Percentiles rank a stretch among this genome's conserved stretches.
These are phyloP conservation scores for Venustoraphidia nigricollis DNA, from an alignment of 2,888 invertebrate genomes.

Conservation along the genomic window DNA sequence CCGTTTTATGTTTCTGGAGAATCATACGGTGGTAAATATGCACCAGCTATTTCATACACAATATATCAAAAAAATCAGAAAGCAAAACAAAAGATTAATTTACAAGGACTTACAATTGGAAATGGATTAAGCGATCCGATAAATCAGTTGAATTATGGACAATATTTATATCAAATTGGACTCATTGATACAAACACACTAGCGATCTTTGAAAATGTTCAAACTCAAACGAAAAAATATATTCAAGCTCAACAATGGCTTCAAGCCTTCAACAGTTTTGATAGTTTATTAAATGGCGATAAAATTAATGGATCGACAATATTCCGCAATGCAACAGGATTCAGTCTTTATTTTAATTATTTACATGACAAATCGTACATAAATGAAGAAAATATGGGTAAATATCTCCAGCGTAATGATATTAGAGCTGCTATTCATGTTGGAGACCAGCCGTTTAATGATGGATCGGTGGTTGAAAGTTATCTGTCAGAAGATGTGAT, in stretches of 20 bases:
- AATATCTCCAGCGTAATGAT: conserved; percentile 43
- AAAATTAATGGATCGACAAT: conserved; percentile 38
- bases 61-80: conserved; percentile 47
- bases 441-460: conserved; percentile 58
- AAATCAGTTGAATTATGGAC: conserved; percentile 60
- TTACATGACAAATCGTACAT: conserved; percentile 42
- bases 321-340: conserved; percentile 61
- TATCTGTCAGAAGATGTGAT: conserved; percentile 63
- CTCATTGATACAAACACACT: conserved; percentile 48
- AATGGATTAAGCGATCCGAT: conserved; percentile 68
- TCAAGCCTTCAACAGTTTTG: conserved; percentile 57
- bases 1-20: conserved; percentile 83
- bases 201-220: conserved; percentile 40
- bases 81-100: conserved; percentile 48
- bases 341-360: conserved; percentile 60
- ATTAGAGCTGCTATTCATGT: conserved; percentile 70
- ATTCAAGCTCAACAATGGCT: conserved; percentile 48
- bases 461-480: conserved; percentile 46
- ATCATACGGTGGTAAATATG: conserved; percentile 72
- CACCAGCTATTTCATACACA: conserved; percentile 60
- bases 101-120: conserved; percentile 58
- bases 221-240: conserved; percentile 37
- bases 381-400: conserved; percentile 35
- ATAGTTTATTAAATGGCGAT: conserved; percentile 54
- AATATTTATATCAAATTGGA: conserved; percentile 67